Base-by-base conservation (phyloP, 2,888 invertebrate genomes). In the Eueremaeus valkanovi region DNA sequence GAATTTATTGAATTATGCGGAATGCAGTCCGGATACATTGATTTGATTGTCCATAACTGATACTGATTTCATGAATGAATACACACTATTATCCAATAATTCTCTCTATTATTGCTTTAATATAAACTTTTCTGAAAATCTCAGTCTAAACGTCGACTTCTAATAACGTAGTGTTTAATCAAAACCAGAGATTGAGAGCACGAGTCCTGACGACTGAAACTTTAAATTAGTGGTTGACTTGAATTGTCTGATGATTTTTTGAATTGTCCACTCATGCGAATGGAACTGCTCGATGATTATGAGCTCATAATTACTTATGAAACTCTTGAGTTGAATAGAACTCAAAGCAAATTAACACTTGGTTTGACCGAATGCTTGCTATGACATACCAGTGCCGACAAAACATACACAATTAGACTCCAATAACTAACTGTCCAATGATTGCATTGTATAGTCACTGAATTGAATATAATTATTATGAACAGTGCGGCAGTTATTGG, bases 401-500 rank as follows among this genome's bases (percentile, higher is more conserved):
- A 9, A 21, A 40, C 16, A 13, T 24, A 36, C 68, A 70, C 70
- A 70, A 36, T n/a, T n/a, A n/a, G n/a, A n/a, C n/a, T n/a, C n/a
- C n/a, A n/a, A n/a, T n/a, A n/a, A n/a, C n/a, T n/a, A n/a, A n/a
- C n/a, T n/a, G n/a, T n/a, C n/a, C n/a, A n/a, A n/a, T 13, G 6
- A 21, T 68, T 11, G 16, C 21, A 58, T 21, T 24, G 8, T 18
- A 61, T 27, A 21, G 3, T 55, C 55, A 61, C 31, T 33, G 45
- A 66, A 55, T 63, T 33, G 24, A 18, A 40, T 40, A 51, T 75
- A 33, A 51, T 24, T 75, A 49, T 73, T 77, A 80, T 80, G 80
- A 79, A 78, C 76, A 80, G 80, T 75, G 80, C 80, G 55, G 80
- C 80, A 74, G 80, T 80, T 58, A 80, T 80, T 49, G 80, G 80